These are phyloP conservation scores for Chaetura pelagica DNA, from an alignment of 2,113 vertebrate species.

Conservation along the genomic window DNA sequence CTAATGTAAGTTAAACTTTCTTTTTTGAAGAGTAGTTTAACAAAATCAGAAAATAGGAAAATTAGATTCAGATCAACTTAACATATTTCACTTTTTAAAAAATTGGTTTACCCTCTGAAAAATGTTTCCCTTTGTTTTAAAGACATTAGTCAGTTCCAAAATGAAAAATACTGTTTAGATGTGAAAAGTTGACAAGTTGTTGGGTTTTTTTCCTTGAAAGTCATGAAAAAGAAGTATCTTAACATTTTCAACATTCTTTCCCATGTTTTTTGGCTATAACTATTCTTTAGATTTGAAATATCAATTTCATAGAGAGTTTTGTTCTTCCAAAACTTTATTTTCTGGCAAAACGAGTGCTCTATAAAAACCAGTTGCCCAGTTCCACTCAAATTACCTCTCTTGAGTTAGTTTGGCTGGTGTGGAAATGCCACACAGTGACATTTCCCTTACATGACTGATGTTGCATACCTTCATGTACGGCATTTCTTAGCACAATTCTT, in stretches of 20 bases:
- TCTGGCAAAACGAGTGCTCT: neutral
- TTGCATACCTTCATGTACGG: slow-evolving; percentile 43
- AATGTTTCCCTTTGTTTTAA: neutral
- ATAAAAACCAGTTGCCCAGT: neutral
- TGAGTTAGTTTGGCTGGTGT: slow-evolving; percentile 38
- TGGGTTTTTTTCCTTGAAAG: neutral
- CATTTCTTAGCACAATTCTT: slow-evolving; percentile 58
- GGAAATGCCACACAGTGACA: slow-evolving; percentile 63
- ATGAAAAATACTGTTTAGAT: slow-evolving; percentile 34
- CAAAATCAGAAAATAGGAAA: neutral
- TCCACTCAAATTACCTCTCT: slow-evolving; percentile 45
- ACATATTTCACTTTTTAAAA: neutral
- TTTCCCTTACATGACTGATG: slow-evolving; percentile 61
- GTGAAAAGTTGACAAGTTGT: neutral
- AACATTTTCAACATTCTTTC: slow-evolving; percentile 43
- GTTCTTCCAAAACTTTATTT: neutral
- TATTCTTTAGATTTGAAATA: slow-evolving; percentile 20
- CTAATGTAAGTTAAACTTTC: neutral
- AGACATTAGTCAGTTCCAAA: neutral
- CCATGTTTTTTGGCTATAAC: neutral
- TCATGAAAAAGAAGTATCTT: neutral
- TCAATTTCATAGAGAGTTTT: slow-evolving; percentile 16
- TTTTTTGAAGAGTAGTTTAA: neutral
- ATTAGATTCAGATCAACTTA: neutral
- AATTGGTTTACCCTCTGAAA: neutral